Base-by-base conservation (phyloP, 2,113 vertebrate species). In the Periophthalmodon schlosseri region DNA sequence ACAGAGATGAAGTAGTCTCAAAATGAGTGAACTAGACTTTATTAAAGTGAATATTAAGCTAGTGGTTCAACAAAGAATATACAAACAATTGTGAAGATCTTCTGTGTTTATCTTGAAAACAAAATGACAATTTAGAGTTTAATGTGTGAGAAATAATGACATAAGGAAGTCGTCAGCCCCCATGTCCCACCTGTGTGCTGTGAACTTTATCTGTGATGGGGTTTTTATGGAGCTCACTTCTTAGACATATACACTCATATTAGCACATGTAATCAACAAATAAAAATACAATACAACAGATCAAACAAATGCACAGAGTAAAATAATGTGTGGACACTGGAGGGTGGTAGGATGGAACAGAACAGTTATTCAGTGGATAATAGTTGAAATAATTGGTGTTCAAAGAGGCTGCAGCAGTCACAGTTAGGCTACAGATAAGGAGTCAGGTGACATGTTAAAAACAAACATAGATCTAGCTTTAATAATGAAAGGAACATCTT, bases 31-130 rank as follows among this genome's bases (percentile, higher is more conserved):
- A 82, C 75, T 81, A 88, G 75, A 84, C 68, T 92, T 92, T 92
- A 91, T 92, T 92, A 70, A 76, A 83, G 47, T 70, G 83, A 79
- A 85, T 76, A 83, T 91, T 33, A 63, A 34, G 60, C 60, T 92
- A 92, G 91, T 92, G 90, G 91, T 92, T 92, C 88, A 82, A 75
- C 71, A 85, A 86, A 78, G 67, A 83, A 78, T 33, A 71, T 70
- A 74, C 69, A 83, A 63, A 63, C 74, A 86, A 86, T 86, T 87
- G 74, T 76, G 75, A 73, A 77, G 56, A 81, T 57, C 84, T 23
- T 34, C 14, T 63, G 28, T 63, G 24, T 14, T 63, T 63, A 34
- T 20, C 52, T 56, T 56, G n/a, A 34, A 63, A 28, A 63, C 13
- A 63, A 34, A 63, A 61, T 33, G 0, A 61, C 58, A 28, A 61